These are phyloP conservation scores for Argynnis bischoffii DNA, from an alignment of 2,888 invertebrate species.

Conservation along the genomic window DNA sequence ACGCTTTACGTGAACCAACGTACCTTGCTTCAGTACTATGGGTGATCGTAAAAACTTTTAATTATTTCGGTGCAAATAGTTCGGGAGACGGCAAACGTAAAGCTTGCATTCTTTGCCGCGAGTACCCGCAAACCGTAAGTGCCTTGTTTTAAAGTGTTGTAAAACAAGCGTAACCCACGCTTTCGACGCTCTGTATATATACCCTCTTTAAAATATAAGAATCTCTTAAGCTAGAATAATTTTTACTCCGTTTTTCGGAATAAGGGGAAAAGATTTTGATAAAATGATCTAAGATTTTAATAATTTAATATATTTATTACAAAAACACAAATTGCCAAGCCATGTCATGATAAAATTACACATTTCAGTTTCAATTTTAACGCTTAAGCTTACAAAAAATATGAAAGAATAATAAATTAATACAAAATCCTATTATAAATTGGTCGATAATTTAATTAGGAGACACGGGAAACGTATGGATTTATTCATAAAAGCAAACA, in stretches of 20 bases:
- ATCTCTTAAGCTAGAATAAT: conserved; percentile 40
- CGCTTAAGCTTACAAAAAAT: too few relatives aligned
- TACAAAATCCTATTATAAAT: too few relatives aligned
- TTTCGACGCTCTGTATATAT: conserved; percentile 50
- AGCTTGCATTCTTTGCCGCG: conserved; percentile 68
- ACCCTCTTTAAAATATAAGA: conserved; percentile 62
- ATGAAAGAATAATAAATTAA: too few relatives aligned
- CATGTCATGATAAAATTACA: too few relatives aligned
- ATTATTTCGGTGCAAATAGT: conserved; percentile 73
- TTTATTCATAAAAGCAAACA: too few relatives aligned
- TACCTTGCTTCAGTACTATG: conserved; percentile 61
- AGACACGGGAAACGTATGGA: too few relatives aligned
- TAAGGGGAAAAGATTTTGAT: background rate
- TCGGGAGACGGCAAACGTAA: conserved; percentile 71
- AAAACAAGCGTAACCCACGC: conserved; percentile 70
- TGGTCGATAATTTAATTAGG: too few relatives aligned
- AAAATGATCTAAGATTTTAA: background rate
- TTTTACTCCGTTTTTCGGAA: background rate
- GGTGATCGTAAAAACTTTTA: conserved; percentile 77
- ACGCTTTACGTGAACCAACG: conserved; percentile 51
- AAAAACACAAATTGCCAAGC: too few relatives aligned
- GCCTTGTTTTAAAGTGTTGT: conserved; percentile 79
- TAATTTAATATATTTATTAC: background rate
- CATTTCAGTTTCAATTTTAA: too few relatives aligned
- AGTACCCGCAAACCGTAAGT: conserved; percentile 65